phyloP scores from a whole-genome alignment of 1,140 invertebrate genomes.

The Nautilus pompilius region DNA sequence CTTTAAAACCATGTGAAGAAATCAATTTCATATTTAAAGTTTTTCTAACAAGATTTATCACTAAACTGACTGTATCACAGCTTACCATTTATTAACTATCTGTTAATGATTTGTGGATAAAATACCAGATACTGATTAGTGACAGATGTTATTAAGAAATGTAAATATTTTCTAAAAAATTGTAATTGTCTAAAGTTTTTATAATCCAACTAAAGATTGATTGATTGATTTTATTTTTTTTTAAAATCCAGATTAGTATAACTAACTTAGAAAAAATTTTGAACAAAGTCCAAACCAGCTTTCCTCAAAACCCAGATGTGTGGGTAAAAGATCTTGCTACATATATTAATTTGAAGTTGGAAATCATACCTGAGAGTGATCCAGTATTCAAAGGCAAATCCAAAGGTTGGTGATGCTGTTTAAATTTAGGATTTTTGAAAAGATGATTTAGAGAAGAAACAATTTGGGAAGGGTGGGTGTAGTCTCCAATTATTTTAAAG shows the following conservation, averaged over 20 bases:
- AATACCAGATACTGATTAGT: too few species aligned
- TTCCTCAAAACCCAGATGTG: slow-evolving; percentile 50
- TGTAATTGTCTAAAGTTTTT: neutral
- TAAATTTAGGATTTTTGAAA: too few species aligned
- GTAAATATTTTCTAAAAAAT: neutral
- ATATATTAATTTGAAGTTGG: slow-evolving; percentile 49
- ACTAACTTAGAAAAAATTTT: slow-evolving; percentile 41
- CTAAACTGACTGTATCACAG: too few species aligned
- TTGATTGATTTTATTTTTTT: neutral
- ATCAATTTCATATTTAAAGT: too few species aligned
- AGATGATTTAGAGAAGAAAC: too few species aligned
- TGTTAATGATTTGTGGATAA: too few species aligned
- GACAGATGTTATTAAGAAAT: neutral
- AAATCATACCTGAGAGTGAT: slow-evolving; percentile 43
- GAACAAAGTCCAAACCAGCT: slow-evolving; percentile 40
- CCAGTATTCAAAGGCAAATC: slow-evolving; percentile 44
- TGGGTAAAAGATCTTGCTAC: slow-evolving; percentile 57
- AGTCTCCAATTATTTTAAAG: neutral
- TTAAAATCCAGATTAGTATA: slow-evolving; percentile 34
- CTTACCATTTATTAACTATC: too few species aligned
- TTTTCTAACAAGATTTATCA: too few species aligned
- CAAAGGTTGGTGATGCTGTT: too few species aligned
- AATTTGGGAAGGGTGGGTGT: neutral
- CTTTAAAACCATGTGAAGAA: too few species aligned
- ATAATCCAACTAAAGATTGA: neutral